A percentile compares a stretch with the other conserved stretches of the same genome.
Conservation (phyloP, 2,888 invertebrate species). For the Helobdella robusta region DNA sequence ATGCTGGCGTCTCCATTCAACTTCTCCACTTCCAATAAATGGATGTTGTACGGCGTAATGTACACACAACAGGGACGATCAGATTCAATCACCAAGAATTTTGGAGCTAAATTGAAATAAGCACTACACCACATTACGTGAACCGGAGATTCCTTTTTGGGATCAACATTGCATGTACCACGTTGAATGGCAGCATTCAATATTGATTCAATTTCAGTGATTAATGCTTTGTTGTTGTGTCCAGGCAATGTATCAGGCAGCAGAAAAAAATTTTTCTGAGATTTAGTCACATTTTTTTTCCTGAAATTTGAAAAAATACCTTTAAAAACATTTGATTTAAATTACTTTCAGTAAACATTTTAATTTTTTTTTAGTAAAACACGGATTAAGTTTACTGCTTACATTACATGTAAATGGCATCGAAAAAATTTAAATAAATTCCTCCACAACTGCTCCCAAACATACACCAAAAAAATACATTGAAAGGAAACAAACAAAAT, state of each 20-base stretch:
- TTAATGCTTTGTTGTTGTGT: conserved; percentile 28
- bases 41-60: conserved; percentile 34
- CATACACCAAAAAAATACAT: no score
- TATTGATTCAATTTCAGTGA: conserved; percentile 29
- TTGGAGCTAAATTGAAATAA: not conserved
- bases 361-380: not conserved
- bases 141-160: conserved; percentile 35
- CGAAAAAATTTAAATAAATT: not conserved
- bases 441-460: no score
- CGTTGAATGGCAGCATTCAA: conserved; percentile 20
- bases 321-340: not conserved
- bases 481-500: no score
- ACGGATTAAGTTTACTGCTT: not conserved
- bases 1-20: conserved; percentile 37
- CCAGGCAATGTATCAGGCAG: conserved; percentile 35
- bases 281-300: not conserved
- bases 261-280: conserved; percentile 26
- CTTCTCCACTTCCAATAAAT: conserved; percentile 32
- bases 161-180: conserved; percentile 11
- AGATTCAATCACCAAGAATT: conserved; percentile 32
- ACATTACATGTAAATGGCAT: not conserved
- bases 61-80: conserved; percentile 40
- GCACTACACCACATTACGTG: conserved; percentile 43
- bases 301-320: not conserved
- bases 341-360: not conserved